Evolutionary conservation across 2,888 invertebrate genomes (phyloP), one percentile per base, ranked within the genome.

Genomic region (Blastobasis lacticolella): DNA sequence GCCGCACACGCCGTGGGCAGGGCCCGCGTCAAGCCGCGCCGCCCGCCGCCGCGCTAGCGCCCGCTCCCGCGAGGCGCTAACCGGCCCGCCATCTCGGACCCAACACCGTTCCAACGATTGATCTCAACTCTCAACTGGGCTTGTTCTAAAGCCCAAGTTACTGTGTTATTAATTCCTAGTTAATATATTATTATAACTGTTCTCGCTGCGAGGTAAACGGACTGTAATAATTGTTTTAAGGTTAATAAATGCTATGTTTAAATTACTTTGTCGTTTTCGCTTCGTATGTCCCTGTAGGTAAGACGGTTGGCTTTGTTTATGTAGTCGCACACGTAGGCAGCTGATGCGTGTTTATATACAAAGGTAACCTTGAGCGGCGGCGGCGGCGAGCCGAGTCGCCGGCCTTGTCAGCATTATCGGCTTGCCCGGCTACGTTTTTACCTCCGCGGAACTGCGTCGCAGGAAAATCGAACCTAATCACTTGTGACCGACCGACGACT

Each of bases 121-220:
- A 87, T 87, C 87, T 87, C 85, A 80, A 71, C 67, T 73, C 73
- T 65, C 60, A 69, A 64, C 64, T 65, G 85, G 69, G 84, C 82
- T 87, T 84, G 82, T 87, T 87, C 56, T 84, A 85, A 71, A 87
- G 86, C 86, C 68, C 82, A 67, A 67, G 68, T 72, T 76, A 71
- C 86, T 86, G 86, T 87, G 86, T 85, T 87, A 87, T 75, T 85
- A 85, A 75, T 80, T 78, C 68, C 75, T 85, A 84, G 78, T 75
- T 79, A 78, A 70, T 75, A 74, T 78, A 78, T 81, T 80, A 82
- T 75, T 69, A 71, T 67, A 75, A 69, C 74, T 78, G 77, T 69
- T 75, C 76, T 10, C 71, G 69, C 66, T 51, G 63, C 57, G 66
- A 63, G 79, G 69, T 78, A 67, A 77, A 64, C 62, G 62, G 81